These are phyloP conservation scores for Sinocyclocheilus anophthalmus DNA, from an alignment of 2,113 vertebrate species.

Conservation along the genomic window DNA sequence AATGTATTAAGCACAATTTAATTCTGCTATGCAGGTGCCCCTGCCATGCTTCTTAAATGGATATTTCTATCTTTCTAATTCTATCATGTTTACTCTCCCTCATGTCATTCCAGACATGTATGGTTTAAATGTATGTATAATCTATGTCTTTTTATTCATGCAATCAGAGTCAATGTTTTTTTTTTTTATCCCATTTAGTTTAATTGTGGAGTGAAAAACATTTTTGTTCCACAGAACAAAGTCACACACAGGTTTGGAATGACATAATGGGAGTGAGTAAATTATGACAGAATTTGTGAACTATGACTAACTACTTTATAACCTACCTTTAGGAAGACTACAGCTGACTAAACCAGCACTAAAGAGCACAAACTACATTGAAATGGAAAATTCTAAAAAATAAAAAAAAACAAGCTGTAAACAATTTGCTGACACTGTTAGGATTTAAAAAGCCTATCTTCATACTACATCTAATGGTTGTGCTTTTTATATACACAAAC, in stretches of 20 bases:
- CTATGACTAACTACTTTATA: background rate
- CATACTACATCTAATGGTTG: background rate
- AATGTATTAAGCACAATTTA: background rate
- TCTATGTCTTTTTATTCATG: no score
- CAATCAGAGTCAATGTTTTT: no score
- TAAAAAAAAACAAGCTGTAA: background rate
- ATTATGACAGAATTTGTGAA: background rate
- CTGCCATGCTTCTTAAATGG: background rate
- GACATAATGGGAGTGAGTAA: background rate
- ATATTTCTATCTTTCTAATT: background rate
- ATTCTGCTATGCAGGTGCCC: background rate
- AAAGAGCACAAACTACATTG: background rate
- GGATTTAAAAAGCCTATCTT: constrained; percentile 13
- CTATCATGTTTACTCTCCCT: background rate
- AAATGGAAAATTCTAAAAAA: background rate
- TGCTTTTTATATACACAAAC: constrained; percentile 15
- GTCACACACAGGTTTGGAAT: background rate
- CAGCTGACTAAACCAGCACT: background rate
- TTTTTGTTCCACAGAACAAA: no score
- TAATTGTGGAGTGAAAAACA: no score
- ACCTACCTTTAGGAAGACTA: background rate
- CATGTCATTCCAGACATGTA: background rate
- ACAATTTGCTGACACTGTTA: background rate
- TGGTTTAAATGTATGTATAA: no score
- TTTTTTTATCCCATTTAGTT: no score